phyloP scores from a whole-genome alignment of 2,113 vertebrate genomes.

The Rhinolophus sinicus region DNA sequence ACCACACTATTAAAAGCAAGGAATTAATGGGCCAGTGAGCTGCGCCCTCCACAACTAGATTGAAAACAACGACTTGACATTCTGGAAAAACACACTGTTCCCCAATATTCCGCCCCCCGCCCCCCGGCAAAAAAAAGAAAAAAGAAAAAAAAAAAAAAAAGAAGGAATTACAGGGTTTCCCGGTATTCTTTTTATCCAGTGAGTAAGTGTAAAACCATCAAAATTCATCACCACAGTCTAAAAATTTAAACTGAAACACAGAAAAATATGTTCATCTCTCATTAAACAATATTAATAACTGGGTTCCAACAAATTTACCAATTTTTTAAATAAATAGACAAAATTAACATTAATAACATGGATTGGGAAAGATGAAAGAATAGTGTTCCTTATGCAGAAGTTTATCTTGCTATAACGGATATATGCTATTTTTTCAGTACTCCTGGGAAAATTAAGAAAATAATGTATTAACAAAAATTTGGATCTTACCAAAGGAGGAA shows the following conservation, averaged over 20 bases:
- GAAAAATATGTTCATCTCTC: neutral
- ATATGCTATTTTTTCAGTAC: neutral
- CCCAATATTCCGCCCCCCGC: no score
- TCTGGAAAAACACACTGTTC: no score
- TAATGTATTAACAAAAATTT: neutral
- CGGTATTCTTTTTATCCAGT: neutral
- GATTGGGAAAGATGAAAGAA: neutral
- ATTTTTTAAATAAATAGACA: neutral
- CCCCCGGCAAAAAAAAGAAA: no score
- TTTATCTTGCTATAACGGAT: neutral
- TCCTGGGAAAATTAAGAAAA: neutral
- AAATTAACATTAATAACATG: conserved; percentile 26
- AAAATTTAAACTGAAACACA: neutral
- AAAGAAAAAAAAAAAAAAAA: no score
- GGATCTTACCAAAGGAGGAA: neutral
- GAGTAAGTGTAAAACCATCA: conserved; percentile 27
- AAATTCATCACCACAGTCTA: conserved; percentile 5
- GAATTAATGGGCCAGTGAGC: neutral
- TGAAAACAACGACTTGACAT: no score
- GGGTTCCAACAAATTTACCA: neutral
- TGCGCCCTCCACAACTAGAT: no score
- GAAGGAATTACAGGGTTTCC: neutral
- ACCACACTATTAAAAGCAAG: neutral
- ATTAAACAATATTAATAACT: neutral
- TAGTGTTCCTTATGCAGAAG: neutral